Evolutionary conservation across 2,888 invertebrate species (phyloP).

Genomic region (Adineta ricciae): DNA sequence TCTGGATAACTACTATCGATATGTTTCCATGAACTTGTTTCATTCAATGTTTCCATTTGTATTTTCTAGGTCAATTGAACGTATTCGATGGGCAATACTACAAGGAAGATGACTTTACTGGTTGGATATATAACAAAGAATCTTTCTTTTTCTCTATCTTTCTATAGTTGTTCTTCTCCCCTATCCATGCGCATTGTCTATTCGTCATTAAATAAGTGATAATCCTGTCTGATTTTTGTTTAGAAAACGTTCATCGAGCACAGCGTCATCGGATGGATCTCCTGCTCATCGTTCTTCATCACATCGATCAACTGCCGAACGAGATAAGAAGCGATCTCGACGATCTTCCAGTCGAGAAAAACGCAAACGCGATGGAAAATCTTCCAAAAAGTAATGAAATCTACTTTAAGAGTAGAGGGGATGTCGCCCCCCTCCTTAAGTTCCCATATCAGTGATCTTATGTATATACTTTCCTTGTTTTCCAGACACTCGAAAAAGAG

Average conservation of each 20-base stretch:
- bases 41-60: too few relatives aligned
- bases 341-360: background rate
- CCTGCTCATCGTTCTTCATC: background rate
- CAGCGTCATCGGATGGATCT: background rate
- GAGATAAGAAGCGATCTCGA: background rate
- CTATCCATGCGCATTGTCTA: background rate
- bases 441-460: background rate
- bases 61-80: too few relatives aligned
- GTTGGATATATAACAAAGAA: background rate
- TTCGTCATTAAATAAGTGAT: background rate
- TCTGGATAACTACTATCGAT: too few relatives aligned
- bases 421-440: too few relatives aligned
- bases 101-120: too few relatives aligned
- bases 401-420: too few relatives aligned
- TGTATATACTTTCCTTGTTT: background rate
- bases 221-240: background rate
- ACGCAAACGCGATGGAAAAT: background rate
- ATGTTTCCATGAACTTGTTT: too few relatives aligned
- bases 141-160: background rate
- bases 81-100: too few relatives aligned
- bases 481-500: conserved; percentile 4
- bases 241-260: conserved; percentile 20
- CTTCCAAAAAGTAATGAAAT: background rate
- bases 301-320: background rate
- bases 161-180: background rate